Percentiles rank a stretch among this genome's conserved stretches.
These are phyloP conservation scores for Pachycephus smyrnensis DNA, from an alignment of 2,888 invertebrate genomes.

Conservation along the genomic window DNA sequence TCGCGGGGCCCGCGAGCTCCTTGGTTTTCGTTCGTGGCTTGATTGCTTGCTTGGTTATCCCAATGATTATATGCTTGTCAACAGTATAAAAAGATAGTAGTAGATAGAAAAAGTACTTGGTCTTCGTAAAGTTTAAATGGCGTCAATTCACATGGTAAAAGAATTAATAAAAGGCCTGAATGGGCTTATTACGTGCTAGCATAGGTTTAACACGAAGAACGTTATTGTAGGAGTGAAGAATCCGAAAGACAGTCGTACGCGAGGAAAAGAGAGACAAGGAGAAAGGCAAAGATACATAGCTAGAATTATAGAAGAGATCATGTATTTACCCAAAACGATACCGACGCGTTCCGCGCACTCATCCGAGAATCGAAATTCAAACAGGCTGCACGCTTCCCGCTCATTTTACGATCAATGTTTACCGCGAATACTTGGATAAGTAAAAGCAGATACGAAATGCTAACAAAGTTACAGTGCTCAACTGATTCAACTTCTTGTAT, in stretches of 20 bases:
- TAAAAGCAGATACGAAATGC: not conserved
- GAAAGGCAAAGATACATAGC: not conserved
- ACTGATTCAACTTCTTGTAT: not conserved
- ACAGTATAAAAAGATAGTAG: not conserved
- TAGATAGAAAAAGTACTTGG: not conserved
- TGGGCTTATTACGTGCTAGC: not conserved
- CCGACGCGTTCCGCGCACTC: not conserved
- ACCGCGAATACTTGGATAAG: too few species aligned
- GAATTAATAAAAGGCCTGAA: not conserved
- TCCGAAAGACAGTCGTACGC: not conserved
- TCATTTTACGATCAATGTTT: not conserved
- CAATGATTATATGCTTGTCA: not conserved
- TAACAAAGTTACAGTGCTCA: not conserved
- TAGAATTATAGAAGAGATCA: not conserved
- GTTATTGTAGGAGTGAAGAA: not conserved
- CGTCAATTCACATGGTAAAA: not conserved
- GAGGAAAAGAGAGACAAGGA: not conserved
- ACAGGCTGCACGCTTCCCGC: not conserved
- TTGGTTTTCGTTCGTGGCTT: not conserved
- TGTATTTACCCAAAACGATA: too few species aligned
- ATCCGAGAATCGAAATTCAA: not conserved
- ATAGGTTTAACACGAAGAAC: not conserved
- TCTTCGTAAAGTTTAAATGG: not conserved
- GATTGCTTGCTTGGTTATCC: not conserved
- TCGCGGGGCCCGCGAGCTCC: not conserved